Evolutionary conservation across 2,888 invertebrate genomes (phyloP), one percentile per base, ranked within the genome.

Genomic region (Eurytoma adleriae): DNA sequence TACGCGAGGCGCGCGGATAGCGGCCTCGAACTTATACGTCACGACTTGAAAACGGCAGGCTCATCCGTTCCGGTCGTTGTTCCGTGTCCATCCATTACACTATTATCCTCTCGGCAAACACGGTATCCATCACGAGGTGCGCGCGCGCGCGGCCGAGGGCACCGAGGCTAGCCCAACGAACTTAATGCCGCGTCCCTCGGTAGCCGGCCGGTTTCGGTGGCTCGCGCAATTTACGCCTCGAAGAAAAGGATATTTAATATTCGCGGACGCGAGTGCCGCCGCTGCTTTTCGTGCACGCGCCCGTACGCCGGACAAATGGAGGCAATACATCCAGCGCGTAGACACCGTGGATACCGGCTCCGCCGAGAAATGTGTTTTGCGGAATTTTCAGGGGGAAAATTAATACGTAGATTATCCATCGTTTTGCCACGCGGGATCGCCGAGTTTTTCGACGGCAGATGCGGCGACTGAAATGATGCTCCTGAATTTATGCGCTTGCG

Each of bases 81-180:
- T 85, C 85, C 88, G 70, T 86, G 87, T 89, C 86, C 88, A 87
- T 89, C 88, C 87, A 87, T 89, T 87, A 88, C 87, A 83, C 87
- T 88, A 88, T 89, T 89, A 89, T 89, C 88, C 87, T 84, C 85
- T 84, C 81, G 82, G 86, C 88, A 89, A 89, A 89, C 89, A 86
- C 84, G 81, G 84, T 84, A 85, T 87, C 86, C 84, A 86, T 86
- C 84, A 85, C 72, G 40, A 40, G 40, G 40, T 40, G 10, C 10
- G 7, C 40, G 10, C 10, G 7, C 40, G 40, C 40, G 40, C 40
- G 7, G 40, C 40, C 10, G 40, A 40, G 40, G 40, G 40, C 40
- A 10, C 40, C 40, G 40, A 40, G 72, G 40, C 40, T 40, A 40
- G 40, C 40, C 40, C 40, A 10, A 40, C 40, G 10, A 40, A 40